phyloP scores from a whole-genome alignment of 2,888 invertebrate genomes.

The Labia minor region DNA sequence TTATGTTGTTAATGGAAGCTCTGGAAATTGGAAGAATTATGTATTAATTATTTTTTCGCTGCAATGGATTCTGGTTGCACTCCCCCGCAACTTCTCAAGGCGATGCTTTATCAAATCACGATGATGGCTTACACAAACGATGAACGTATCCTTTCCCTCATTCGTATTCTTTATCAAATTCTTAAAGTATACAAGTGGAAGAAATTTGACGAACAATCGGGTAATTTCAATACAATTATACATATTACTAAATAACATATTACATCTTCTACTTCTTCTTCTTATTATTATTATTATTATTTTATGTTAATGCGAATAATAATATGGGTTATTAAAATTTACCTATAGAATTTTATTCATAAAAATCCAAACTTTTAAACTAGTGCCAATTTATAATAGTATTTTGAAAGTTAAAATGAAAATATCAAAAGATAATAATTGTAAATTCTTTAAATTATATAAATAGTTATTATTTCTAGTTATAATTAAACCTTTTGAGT shows the following conservation, averaged over 20 bases:
- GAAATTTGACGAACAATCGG: background rate
- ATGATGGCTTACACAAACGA: background rate
- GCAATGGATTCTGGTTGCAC: background rate
- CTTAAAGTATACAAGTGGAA: background rate
- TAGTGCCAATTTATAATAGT: no score
- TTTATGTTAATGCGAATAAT: no score
- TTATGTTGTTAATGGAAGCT: background rate
- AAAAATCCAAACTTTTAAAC: no score
- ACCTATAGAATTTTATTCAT: no score
- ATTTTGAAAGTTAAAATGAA: no score
- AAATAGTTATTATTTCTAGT: no score
- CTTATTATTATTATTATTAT: no score
- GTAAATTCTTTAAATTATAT: no score
- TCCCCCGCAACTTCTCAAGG: background rate
- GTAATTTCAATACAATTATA: background rate
- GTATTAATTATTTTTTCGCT: background rate
- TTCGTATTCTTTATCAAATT: background rate
- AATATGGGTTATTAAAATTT: no score
- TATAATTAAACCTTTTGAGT: no score
- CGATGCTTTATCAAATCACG: background rate
- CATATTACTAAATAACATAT: background rate
- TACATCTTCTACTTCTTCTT: background rate
- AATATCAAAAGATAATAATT: no score
- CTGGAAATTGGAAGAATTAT: background rate
- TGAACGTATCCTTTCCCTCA: background rate